Evolutionary conservation across 2,797 vertebrate genomes (phyloP).

Genomic region (Orientallactaga sibirica): DNA sequence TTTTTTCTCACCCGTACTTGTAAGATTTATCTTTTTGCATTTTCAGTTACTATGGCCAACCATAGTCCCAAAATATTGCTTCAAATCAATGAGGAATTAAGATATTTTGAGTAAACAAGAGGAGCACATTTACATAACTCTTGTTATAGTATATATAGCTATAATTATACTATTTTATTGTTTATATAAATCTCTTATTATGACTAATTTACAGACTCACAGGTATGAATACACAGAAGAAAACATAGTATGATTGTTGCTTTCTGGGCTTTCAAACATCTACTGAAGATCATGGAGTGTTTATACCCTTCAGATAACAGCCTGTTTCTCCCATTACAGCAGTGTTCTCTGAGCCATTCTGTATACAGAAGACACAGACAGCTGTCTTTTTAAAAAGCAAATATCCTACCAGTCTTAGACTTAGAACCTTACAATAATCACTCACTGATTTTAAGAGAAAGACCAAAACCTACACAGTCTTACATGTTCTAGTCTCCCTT

Average conservation of each 20-base stretch:
- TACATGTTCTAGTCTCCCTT: not conserved
- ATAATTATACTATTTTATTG: not conserved
- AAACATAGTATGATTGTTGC: not conserved
- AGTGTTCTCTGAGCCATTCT: not conserved
- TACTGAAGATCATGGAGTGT: not conserved
- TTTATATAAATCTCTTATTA: not conserved
- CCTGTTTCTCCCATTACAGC: not conserved
- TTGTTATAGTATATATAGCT: not conserved
- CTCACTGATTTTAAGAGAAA: not conserved
- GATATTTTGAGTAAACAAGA: not conserved
- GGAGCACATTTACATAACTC: not conserved
- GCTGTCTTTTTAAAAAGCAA: not conserved
- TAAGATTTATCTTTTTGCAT: not conserved
- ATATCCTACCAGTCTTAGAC: not conserved
- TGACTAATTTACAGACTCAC: not conserved
- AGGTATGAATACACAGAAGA: not conserved
- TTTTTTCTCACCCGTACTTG: not conserved
- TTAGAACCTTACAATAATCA: not conserved
- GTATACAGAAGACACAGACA: not conserved
- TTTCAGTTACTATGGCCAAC: not conserved
- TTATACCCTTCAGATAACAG: too few relatives aligned
- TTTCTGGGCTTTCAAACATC: not conserved
- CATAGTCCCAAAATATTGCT: not conserved
- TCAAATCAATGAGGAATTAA: not conserved
- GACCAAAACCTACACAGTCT: not conserved